Percentiles rank a stretch among this genome's conserved stretches.
Conservation (phyloP, 2,113 vertebrate genomes). For the Phrynosoma blainvillii region DNA sequence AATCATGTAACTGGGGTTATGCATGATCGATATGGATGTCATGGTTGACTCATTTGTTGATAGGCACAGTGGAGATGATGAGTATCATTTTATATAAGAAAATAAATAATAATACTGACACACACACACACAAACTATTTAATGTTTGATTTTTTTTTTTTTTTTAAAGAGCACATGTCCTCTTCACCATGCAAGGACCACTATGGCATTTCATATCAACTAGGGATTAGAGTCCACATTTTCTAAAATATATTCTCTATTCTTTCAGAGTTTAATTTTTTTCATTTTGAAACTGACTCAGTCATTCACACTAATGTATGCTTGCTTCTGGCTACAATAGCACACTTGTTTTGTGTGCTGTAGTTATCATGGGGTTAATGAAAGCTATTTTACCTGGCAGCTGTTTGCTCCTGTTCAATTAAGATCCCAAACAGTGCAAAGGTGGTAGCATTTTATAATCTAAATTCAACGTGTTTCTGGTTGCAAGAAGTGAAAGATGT, state of each 20-base stretch:
- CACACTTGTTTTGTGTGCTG: background rate
- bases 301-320: background rate
- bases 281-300: background rate
- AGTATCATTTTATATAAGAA: too few species aligned
- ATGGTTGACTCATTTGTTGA: background rate
- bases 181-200: background rate
- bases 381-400: background rate
- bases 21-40: background rate
- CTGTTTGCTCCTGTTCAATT: background rate
- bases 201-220: background rate
- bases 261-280: background rate
- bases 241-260: background rate
- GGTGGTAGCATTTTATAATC: background rate
- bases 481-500: background rate
- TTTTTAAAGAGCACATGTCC: background rate
- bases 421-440: background rate
- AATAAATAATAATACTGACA: too few species aligned
- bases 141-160: background rate
- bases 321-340: background rate
- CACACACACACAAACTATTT: too few species aligned
- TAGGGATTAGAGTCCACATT: background rate
- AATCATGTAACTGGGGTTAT: too few species aligned
- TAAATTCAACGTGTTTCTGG: background rate
- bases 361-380: background rate
- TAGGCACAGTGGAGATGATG: too few species aligned